These are phyloP conservation scores for Polylopha cassiicola DNA, from an alignment of 2,888 invertebrate species.

Conservation along the genomic window DNA sequence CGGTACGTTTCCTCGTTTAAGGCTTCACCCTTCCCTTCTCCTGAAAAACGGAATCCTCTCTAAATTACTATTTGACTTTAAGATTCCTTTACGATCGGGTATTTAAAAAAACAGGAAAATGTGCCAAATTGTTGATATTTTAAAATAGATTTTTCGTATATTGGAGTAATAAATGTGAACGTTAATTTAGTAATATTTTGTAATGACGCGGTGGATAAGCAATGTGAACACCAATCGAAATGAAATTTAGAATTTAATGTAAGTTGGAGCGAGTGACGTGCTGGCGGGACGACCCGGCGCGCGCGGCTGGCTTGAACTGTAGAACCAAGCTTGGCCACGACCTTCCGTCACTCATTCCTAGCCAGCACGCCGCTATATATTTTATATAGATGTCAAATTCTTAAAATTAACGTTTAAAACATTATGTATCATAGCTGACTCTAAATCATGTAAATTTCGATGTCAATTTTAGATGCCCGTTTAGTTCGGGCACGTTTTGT, in stretches of 20 bases:
- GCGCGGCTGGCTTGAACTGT: too few relatives aligned
- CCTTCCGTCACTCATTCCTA: too few relatives aligned
- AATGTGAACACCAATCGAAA: conserved; percentile 67
- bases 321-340: too few relatives aligned
- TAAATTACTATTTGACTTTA: conserved; percentile 6
- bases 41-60: conserved; percentile 4
- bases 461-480: conserved; percentile 71
- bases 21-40: conserved; percentile 17
- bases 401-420: conserved; percentile 47
- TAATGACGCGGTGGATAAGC: conserved; percentile 30
- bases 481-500: conserved; percentile 56
- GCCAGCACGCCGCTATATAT: conserved; percentile 41
- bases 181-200: conserved; percentile 15
- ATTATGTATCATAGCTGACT: conserved; percentile 69
- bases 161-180: conserved; percentile 15
- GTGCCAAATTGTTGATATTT: conserved; percentile 72
- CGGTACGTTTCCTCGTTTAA: conserved; percentile 13
- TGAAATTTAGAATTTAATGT: conserved; percentile 42
- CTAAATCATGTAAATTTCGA: conserved; percentile 68
- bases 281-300: too few relatives aligned
- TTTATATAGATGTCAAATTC: conserved; percentile 73
- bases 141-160: conserved; percentile 35
- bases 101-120: conserved; percentile 56
- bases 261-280: conserved; percentile 19
- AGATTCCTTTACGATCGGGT: conserved; percentile 32